Percentiles rank a stretch among this genome's conserved stretches.
Evolutionary conservation across 2,888 invertebrate species (phyloP).

Genomic region (Ischnura elegans): DNA sequence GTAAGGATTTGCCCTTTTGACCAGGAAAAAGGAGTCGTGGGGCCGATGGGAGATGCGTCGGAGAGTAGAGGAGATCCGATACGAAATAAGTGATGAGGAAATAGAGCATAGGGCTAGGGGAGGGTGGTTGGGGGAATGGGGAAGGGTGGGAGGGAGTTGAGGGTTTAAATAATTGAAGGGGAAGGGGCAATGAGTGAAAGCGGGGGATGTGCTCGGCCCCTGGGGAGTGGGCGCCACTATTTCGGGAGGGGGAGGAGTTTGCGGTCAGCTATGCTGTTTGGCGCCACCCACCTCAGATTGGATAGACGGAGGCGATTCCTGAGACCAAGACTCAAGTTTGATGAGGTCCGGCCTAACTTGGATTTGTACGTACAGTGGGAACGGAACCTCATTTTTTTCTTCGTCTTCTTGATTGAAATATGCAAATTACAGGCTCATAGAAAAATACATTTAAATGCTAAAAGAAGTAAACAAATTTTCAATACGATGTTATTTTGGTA

Average conservation of each 20-base stretch:
- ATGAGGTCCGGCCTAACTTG: too few relatives aligned
- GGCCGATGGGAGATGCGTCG: too few relatives aligned
- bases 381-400: too few relatives aligned
- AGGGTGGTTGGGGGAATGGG: neutral
- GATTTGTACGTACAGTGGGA: too few relatives aligned
- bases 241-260: neutral
- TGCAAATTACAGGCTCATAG: too few relatives aligned
- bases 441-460: too few relatives aligned
- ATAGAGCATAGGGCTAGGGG: neutral
- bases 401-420: too few relatives aligned
- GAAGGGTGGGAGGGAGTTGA: neutral
- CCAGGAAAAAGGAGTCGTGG: neutral
- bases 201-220: neutral
- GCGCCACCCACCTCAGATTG: neutral
- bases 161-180: conserved; percentile 3
- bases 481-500: too few relatives aligned
- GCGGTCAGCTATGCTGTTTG: neutral
- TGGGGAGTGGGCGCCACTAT: neutral
- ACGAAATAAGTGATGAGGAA: conserved; percentile 20
- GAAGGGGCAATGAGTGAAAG: neutral
- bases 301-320: too few relatives aligned
- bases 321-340: too few relatives aligned
- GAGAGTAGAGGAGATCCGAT: neutral
- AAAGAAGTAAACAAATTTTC: too few relatives aligned
- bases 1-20: neutral